Evolutionary conservation across 2,113 vertebrate genomes (phyloP), one percentile per base, ranked within the genome.

Genomic region (Eleginops maclovinus): DNA sequence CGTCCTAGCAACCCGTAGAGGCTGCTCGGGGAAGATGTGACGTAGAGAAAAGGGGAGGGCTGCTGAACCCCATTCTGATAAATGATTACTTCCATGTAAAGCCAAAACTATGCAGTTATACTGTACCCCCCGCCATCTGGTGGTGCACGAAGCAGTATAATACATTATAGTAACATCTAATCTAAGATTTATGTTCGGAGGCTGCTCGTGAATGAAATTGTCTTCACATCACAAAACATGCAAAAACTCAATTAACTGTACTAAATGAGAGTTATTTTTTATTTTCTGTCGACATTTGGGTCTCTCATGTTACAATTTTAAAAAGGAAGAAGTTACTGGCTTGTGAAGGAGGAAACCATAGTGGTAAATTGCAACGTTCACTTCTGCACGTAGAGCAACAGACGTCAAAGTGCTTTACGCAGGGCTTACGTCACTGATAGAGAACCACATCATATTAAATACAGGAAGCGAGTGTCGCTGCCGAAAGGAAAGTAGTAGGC

Each of bases 341-440:
- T 19, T 26, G 22, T 40, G n/a, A 70, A 21, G 31, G 53, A 50
- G 77, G 86, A 85, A 85, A 79, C 78, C 76, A 84, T 80, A 71
- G 78, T 81, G 84, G 50, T 46, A 10, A 19, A 24, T 4, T 44
- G 77, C 40, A 14, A 90, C 86, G 79, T 64, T 74, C 74, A 64
- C 24, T 75, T 87, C 69, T n/a, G 89, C 93, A 92, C 89, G 92
- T 91, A 91, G 50, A 69, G 2, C 46, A 17, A 26, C 3, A 3
- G 47, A 22, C 73, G 65, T 75, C 81, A 79, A 10, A 40, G n/a
- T 4, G 22, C 31, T 8, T 0, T 47, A 0, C 21, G 14, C 58
- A 3, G 22, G 26, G 10, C 22, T 16, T 50, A 10, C 7, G 24
- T 28, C 53, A 55, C 72, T 15, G 78, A 15, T 31, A 51, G 47